Conservation (phyloP, 2,888 invertebrate genomes). For the Ptilodon capucinus region DNA sequence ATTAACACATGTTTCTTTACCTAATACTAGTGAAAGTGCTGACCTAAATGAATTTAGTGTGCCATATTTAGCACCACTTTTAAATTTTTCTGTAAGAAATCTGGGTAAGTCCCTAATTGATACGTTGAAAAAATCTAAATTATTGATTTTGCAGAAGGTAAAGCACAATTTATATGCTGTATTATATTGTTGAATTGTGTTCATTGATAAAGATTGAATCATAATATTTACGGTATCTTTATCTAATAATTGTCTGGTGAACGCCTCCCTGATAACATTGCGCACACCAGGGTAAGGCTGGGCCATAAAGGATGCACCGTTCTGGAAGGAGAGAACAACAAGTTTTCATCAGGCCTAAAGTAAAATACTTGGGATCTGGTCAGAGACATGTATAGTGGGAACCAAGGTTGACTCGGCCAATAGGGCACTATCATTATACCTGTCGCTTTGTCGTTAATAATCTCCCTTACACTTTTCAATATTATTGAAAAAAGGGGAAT, state of each 20-base stretch:
- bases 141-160: neutral
- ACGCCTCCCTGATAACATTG: slow-evolving; percentile 1
- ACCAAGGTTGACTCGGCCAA: too few species aligned
- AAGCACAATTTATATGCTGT: neutral
- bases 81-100: neutral
- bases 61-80: neutral
- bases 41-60: neutral
- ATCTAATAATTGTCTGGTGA: neutral
- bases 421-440: neutral
- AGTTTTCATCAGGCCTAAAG: neutral
- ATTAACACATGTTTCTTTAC: neutral
- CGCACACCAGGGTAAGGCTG: slow-evolving; percentile 3
- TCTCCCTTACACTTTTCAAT: slow-evolving; percentile 1
- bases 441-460: neutral
- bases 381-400: neutral
- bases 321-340: slow-evolving; percentile 2
- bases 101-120: neutral
- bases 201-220: neutral
- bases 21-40: neutral
- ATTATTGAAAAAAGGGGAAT: slow-evolving; percentile 5
- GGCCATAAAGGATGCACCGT: slow-evolving; percentile 1
- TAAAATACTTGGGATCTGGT: neutral
- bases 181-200: neutral
- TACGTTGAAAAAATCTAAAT: too few species aligned
- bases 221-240: neutral